Percentiles rank a stretch among this genome's conserved stretches.
These are phyloP conservation scores for Vanacampus margaritifer DNA, from an alignment of 2,113 vertebrate species.

Conservation along the genomic window DNA sequence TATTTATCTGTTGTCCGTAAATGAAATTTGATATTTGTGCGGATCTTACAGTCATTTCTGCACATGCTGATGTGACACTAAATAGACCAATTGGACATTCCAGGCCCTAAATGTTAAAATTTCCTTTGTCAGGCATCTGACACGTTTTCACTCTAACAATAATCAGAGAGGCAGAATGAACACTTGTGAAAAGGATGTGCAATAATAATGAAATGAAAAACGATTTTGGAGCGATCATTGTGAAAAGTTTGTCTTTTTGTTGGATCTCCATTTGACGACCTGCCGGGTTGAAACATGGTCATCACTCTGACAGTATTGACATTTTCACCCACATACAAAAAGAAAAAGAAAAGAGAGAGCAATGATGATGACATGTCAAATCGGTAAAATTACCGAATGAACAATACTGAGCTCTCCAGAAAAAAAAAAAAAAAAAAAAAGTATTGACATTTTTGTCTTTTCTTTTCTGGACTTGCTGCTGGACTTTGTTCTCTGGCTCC, in stretches of 20 bases:
- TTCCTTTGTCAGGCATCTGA: not conserved
- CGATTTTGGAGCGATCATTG: no score
- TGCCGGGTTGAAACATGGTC: not conserved
- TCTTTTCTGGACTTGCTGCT: no score
- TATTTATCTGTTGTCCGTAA: not conserved
- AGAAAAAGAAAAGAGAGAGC: no score
- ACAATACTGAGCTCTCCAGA: no score
- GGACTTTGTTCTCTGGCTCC: not conserved
- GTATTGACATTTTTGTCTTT: not conserved
- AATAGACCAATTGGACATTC: slow-evolving; percentile 17
- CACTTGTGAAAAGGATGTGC: not conserved
- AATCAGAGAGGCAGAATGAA: not conserved
- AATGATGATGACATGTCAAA: no score
- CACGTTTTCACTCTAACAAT: not conserved
- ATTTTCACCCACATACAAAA: no score
- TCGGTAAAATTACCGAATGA: no score
- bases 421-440: no score
- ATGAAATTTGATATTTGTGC: not conserved
- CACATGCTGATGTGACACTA: not conserved
- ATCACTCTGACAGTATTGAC: no score
- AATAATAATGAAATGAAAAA: not conserved
- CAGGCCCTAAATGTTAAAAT: not conserved
- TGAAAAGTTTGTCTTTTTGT: not conserved
- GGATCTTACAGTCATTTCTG: not conserved
- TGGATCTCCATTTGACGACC: not conserved